Conservation (phyloP, 2,888 invertebrate species). For the Phaonia tiefii region DNA sequence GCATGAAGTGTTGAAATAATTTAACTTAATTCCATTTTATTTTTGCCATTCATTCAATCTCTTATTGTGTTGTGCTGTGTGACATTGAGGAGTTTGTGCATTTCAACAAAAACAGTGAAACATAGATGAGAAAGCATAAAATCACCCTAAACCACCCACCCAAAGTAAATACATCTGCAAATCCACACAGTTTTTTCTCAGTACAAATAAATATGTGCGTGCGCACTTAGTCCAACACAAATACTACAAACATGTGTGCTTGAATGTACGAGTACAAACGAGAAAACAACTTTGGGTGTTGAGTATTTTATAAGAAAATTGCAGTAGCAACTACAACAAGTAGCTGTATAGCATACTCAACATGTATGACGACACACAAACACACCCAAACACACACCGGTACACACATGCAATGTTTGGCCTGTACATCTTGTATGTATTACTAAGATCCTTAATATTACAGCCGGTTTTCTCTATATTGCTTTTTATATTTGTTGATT, state of each 20-base stretch:
- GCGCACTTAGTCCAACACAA: slow-evolving; percentile 15
- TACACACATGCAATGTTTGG: no score
- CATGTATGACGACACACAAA: no score
- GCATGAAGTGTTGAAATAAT: slow-evolving; percentile 32
- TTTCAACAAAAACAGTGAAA: slow-evolving; percentile 8
- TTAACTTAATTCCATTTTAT: slow-evolving; percentile 36
- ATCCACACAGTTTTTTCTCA: background rate
- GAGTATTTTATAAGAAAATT: slow-evolving; percentile 31
- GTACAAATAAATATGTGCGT: slow-evolving; percentile 17
- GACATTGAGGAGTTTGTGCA: slow-evolving; percentile 22
- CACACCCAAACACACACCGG: background rate
- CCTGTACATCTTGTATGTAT: background rate
- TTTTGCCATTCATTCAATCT: slow-evolving; percentile 6
- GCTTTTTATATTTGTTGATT: slow-evolving; percentile 9
- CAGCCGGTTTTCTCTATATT: slow-evolving; percentile 1
- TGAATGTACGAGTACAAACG: background rate
- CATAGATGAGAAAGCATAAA: background rate
- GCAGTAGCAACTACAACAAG: slow-evolving; percentile 50
- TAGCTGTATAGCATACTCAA: slow-evolving; percentile 28
- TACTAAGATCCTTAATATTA: background rate
- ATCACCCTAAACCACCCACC: slow-evolving; percentile 13
- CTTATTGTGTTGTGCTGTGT: slow-evolving; percentile 3
- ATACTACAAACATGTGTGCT: no score
- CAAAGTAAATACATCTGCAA: background rate
- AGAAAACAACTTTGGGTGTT: background rate